A percentile compares a stretch with the other conserved stretches of the same genome.
Evolutionary conservation across 2,113 vertebrate genomes (phyloP).

Genomic region (Pyxicephalus adspersus): DNA sequence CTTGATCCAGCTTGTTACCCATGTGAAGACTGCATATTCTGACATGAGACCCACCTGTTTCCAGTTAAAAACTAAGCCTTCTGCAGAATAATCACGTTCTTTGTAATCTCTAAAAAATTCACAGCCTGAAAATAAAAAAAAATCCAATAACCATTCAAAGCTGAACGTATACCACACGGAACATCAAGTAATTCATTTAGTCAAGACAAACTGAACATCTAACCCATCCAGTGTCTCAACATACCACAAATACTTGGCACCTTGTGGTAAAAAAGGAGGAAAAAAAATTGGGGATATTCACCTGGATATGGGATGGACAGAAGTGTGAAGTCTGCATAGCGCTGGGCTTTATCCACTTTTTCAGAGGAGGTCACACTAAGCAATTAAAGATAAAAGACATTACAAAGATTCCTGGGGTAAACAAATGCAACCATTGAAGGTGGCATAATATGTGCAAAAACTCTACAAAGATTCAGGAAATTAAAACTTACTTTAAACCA

Average conservation of each 20-base stretch:
- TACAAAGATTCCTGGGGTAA: background rate
- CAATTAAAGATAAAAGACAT: background rate
- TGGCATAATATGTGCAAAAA: no score
- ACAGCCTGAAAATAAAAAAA: slow-evolving; percentile 81
- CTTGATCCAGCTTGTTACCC: no score
- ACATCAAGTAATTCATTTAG: no score
- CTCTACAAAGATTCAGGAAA: no score
- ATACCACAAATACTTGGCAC: no score
- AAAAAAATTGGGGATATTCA: slow-evolving; percentile 60
- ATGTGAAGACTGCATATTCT: no score
- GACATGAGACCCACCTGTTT: slow-evolving; percentile 83
- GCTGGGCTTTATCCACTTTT: slow-evolving; percentile 98
- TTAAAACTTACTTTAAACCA: slow-evolving; percentile 90
- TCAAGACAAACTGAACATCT: no score
- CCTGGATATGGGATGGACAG: slow-evolving; percentile 98
- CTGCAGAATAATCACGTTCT: slow-evolving; percentile 93
- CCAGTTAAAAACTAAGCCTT: slow-evolving; percentile 98
- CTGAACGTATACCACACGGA: no score
- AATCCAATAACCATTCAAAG: background rate
- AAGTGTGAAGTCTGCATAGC: slow-evolving; percentile 96
- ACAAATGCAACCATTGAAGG: no score
- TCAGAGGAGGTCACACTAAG: slow-evolving; percentile 94
- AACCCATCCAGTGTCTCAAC: no score
- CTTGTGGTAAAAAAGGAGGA: no score
- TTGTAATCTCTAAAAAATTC: slow-evolving; percentile 99